A percentile compares a stretch with the other conserved stretches of the same genome.
Conservation (phyloP, 2,888 invertebrate species). For the Adela reaumurella region DNA sequence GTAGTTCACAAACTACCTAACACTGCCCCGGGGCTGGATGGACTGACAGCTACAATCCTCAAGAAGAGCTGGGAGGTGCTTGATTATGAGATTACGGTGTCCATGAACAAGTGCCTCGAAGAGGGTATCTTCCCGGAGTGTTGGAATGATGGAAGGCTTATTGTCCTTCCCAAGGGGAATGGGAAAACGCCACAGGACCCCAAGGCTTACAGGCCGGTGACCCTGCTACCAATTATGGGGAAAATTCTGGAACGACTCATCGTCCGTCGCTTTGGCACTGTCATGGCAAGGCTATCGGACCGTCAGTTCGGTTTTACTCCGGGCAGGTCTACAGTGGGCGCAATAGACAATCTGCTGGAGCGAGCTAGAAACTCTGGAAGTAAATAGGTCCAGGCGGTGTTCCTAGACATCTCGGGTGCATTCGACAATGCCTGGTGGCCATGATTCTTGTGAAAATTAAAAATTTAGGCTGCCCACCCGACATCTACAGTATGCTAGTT, state of each 20-base stretch:
- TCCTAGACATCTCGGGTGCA: too few species aligned
- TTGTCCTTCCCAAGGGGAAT: slow-evolving; percentile 9
- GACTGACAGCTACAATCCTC: slow-evolving; percentile 1
- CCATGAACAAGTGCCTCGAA: not conserved
- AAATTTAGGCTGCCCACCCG: too few species aligned
- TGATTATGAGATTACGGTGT: not conserved
- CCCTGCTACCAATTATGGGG: slow-evolving; percentile 16
- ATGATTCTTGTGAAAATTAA: too few species aligned
- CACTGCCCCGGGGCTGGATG: slow-evolving; percentile 6
- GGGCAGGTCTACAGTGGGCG: too few species aligned
- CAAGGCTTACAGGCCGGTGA: not conserved
- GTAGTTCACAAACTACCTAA: not conserved
- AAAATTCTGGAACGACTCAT: slow-evolving; percentile 19
- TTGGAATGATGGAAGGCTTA: slow-evolving; percentile 8
- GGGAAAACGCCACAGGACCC: slow-evolving; percentile 4
- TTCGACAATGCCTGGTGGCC: too few species aligned
- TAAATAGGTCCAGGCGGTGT: too few species aligned
- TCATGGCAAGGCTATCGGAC: slow-evolving; percentile 5
- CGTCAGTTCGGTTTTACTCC: too few species aligned
- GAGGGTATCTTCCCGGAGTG: slow-evolving; percentile 4
- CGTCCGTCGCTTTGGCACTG: slow-evolving; percentile 10
- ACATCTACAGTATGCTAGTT: too few species aligned
- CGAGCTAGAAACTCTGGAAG: too few species aligned
- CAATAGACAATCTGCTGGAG: too few species aligned
- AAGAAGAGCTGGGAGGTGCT: not conserved